Conservation (phyloP, 2,113 vertebrate genomes). For the Anarrhichthys ocellatus region DNA sequence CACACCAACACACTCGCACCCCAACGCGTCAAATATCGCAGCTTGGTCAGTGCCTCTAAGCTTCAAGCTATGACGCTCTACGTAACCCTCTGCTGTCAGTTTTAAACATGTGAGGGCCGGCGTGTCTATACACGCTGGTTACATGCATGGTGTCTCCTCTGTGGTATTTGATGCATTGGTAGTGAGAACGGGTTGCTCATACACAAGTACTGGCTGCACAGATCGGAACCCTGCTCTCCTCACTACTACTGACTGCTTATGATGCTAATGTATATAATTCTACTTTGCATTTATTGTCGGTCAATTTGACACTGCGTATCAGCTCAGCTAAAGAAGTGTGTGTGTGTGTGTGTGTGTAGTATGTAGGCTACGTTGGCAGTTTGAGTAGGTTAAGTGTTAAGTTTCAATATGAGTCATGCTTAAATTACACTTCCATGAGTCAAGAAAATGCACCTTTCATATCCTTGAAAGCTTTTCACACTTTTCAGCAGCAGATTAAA, state of each 20-base stretch:
- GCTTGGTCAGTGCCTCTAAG: too few relatives aligned
- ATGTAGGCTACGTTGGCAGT: neutral
- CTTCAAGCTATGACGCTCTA: too few relatives aligned
- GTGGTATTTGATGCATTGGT: too few relatives aligned
- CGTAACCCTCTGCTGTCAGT: too few relatives aligned
- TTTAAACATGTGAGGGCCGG: too few relatives aligned
- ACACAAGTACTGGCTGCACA: conserved; percentile 20
- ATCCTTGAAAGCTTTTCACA: neutral
- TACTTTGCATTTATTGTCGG: conserved; percentile 33
- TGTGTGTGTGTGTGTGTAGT: neutral
- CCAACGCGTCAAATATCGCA: too few relatives aligned
- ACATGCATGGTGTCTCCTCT: too few relatives aligned
- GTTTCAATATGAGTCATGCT: neutral
- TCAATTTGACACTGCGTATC: conserved; percentile 26
- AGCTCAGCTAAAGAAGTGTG: neutral
- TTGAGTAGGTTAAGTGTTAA: neutral
- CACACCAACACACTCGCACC: too few relatives aligned
- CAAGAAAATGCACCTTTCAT: neutral
- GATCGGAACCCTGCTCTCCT: conserved; percentile 16
- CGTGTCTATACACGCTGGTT: too few relatives aligned
- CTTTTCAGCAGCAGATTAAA: neutral
- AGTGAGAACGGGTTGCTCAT: too few relatives aligned
- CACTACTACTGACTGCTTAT: neutral
- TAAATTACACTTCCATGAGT: neutral
- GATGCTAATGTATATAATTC: conserved; percentile 44